These are phyloP conservation scores for Tinamus guttatus DNA, from an alignment of 2,113 vertebrate genomes.

Conservation along the genomic window DNA sequence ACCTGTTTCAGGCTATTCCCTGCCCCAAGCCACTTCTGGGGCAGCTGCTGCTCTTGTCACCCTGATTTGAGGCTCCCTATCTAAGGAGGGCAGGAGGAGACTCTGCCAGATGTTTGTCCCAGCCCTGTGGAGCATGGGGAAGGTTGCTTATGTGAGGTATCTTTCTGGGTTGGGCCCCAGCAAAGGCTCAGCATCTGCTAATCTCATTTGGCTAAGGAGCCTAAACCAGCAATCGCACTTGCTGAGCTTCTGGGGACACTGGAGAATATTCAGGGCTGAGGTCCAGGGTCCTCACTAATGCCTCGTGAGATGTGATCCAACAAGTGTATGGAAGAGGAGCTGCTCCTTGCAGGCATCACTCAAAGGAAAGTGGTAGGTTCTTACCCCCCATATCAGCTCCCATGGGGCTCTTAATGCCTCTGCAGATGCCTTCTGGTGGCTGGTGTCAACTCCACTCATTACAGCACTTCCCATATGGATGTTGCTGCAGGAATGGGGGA, in stretches of 20 bases:
- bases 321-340: background rate
- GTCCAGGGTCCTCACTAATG: background rate
- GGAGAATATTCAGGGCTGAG: background rate
- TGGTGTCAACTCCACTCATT: background rate
- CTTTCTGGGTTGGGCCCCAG: background rate
- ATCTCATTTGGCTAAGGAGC: background rate
- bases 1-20: fast-evolving
- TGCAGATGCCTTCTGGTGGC: background rate
- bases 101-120: slow-evolving; percentile 35
- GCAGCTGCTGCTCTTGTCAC: background rate
- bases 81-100: background rate
- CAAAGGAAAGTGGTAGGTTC: background rate
- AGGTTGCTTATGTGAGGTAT: slow-evolving; percentile 9
- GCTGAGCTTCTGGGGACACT: background rate
- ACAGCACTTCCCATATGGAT: no score
- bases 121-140: background rate
- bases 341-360: fast-evolving
- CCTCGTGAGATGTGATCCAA: fast-evolving
- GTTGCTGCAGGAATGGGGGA: fast-evolving
- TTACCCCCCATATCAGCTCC: background rate
- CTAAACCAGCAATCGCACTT: background rate
- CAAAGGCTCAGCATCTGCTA: background rate
- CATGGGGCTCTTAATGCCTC: background rate
- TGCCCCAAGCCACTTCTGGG: background rate
- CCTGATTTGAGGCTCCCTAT: background rate